Base-by-base conservation (phyloP, 1,140 invertebrate species). In the Luehdorfia chinensis region DNA sequence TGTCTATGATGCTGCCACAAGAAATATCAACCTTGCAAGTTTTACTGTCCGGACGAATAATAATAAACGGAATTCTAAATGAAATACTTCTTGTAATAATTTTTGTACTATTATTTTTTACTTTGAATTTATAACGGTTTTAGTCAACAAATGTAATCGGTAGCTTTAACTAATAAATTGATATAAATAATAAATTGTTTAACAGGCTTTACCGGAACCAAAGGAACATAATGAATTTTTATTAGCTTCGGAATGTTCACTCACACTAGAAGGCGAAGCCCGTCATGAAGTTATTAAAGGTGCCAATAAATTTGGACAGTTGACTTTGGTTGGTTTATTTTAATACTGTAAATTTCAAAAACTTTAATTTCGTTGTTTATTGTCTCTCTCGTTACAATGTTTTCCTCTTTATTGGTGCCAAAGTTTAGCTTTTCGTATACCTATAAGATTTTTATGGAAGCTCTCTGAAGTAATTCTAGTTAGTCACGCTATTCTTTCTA, bases 41-140 rank as follows among this genome's bases (percentile, higher is more conserved):
- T 7, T 13, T 85, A 12, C 55, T 85, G 0, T 85, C 81, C 2
- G 81, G 75, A 1, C 62, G 81, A 9, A 75, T 85, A 7, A 75
- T 85, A 23, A 79, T 85, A 11, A 75, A 68, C 13, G 81, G 81
- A 12, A 76, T 85, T 25, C 55, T 85, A 4, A 83, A 85, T 47
- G 81, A 85, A 45, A 78, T 85, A 27, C 36, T 85, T 23, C 34
- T 76, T 48, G 77, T 84, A 66, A 34, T 3, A 50, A 23, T 8
- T 27, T 9, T 9, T 1, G 16, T 16, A n/a, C 5, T 30, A 28
- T 28, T 49, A n/a, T n/a, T n/a, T n/a, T n/a, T 33, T 9, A 30
- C 5, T 19, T 12, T 32, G 14, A 8, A 21, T 19, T 39, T 6
- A 5, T 21, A 16, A 39, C 3, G 19, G 21, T 15, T 9, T 12